Evolutionary conservation across 2,888 invertebrate genomes (phyloP).

Genomic region (Arctia plantaginis): DNA sequence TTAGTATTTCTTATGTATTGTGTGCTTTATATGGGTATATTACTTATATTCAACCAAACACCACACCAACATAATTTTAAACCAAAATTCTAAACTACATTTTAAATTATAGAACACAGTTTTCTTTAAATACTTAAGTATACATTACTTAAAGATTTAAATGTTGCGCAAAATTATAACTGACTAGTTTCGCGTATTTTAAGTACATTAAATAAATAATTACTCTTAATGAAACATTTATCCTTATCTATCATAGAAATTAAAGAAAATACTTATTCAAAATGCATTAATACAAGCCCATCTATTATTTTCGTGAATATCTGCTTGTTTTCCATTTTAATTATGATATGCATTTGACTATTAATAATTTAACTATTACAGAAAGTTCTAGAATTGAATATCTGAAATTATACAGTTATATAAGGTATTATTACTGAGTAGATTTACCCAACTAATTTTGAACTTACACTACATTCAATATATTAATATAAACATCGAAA

Average conservation of each 20-base stretch:
- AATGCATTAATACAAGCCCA: conserved; percentile 80
- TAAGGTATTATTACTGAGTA: conserved; percentile 71
- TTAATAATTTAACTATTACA: conserved; percentile 81
- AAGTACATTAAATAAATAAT: conserved; percentile 86
- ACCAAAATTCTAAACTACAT: conserved; percentile 80
- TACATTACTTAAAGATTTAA: conserved; percentile 78
- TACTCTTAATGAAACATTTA: conserved; percentile 83
- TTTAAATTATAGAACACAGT: conserved; percentile 85
- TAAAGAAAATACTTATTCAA: conserved; percentile 75
- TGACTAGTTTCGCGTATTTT: conserved; percentile 86
- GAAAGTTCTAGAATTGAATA: conserved; percentile 75
- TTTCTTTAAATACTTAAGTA: conserved; percentile 79
- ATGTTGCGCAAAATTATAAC: conserved; percentile 86
- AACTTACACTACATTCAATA: conserved; percentile 83
- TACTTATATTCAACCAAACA: conserved; percentile 82
- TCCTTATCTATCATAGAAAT: conserved; percentile 77
- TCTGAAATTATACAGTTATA: conserved; percentile 76
- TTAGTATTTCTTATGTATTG: conserved; percentile 68
- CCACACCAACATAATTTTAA: conserved; percentile 85
- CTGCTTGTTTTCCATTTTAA: conserved; percentile 67
- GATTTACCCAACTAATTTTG: conserved; percentile 77
- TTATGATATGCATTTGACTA: conserved; percentile 84
- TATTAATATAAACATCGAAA: conserved; percentile 83
- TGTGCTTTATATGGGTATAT: conserved; percentile 69
- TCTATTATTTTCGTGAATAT: conserved; percentile 67